Base-by-base conservation (phyloP, 2,113 vertebrate genomes). In the Peromyscus polionotus region DNA sequence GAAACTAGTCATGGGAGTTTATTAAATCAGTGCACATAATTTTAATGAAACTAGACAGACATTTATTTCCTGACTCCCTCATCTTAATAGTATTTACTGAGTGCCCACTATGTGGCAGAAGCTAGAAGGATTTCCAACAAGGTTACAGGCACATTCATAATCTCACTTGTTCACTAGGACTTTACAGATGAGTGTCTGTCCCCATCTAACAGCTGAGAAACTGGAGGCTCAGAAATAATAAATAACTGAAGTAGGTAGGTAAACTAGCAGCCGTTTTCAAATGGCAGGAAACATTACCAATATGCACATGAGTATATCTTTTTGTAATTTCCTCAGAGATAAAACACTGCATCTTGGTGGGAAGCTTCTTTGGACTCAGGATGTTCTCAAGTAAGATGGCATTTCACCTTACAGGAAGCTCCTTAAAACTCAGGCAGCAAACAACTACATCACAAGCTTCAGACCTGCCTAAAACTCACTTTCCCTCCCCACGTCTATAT, bases 151-250 rank as follows among this genome's bases (percentile, higher is more conserved):
- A 31, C 31, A 67, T n/a, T 85, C 33, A 90, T 26, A 89, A 42
- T 80, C 57, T 95, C 57, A 88, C 72, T 76, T 61, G 22, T 77
- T 91, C 65, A 33, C 42, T 70, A 94, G 51, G 75, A 70, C 12
- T 88, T 33, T 92, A 42, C 26, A 93, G 51, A 28, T 65, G 65
- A 92, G 28, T 48, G 70, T 67, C 91, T 87, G 81, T 79, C 7
- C 42, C 67, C 77, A 95, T 45, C 67, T 76, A 67, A 42, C 8
- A 92, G 20, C 26, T 89, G 39, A 93, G 24, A 91, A 97, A 93
- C 70, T 39, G 4, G 20, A 95, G 86, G 63, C 28, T 93, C 33
- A 90, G 16, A 85, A 97, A 67, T 48, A 81, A 77, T 67, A 88
- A 77, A 54, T 28, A 85, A 86, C 19, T 75, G 26, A 77, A 48